These are phyloP conservation scores for Sicus ferrugineus DNA, from an alignment of 2,888 invertebrate genomes.

Conservation along the genomic window DNA sequence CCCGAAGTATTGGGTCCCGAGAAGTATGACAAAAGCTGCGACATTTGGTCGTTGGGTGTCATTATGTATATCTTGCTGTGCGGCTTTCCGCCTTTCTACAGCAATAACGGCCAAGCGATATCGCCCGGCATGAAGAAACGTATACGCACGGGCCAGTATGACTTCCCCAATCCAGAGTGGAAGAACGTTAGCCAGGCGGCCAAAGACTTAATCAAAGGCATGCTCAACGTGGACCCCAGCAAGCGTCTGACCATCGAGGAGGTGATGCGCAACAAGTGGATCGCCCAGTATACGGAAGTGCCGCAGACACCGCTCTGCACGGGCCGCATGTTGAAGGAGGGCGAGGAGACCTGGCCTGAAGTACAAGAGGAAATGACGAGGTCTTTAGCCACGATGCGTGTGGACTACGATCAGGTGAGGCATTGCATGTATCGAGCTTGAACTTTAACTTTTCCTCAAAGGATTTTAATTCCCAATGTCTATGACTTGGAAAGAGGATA, in stretches of 20 bases:
- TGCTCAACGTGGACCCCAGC: slow-evolving; percentile 93
- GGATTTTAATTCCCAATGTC: too few relatives aligned
- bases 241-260: slow-evolving; percentile 89
- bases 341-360: slow-evolving; percentile 94
- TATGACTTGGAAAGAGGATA: too few relatives aligned
- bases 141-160: slow-evolving; percentile 90
- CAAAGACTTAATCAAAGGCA: slow-evolving; percentile 92
- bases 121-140: slow-evolving; percentile 98
- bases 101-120: slow-evolving; percentile 95
- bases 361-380: slow-evolving; percentile 99
- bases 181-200: slow-evolving; percentile 92
- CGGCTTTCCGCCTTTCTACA: slow-evolving; percentile 99
- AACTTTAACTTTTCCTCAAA: too few relatives aligned
- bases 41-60: slow-evolving; percentile 98
- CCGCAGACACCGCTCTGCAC: slow-evolving; percentile 96
- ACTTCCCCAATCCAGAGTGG: slow-evolving; percentile 97
- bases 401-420: slow-evolving; percentile 90
- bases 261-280: slow-evolving; percentile 89
- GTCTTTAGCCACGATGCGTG: slow-evolving; percentile 96
- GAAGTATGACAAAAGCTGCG: slow-evolving; percentile 98
- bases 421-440: too few relatives aligned
- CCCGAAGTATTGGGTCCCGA: slow-evolving; percentile 91
- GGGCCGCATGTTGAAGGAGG: slow-evolving; percentile 85
- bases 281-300: slow-evolving; percentile 82
- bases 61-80: slow-evolving; percentile 99